These are phyloP conservation scores for Damaliscus lunatus DNA, from an alignment of 2,113 vertebrate species.

Conservation along the genomic window DNA sequence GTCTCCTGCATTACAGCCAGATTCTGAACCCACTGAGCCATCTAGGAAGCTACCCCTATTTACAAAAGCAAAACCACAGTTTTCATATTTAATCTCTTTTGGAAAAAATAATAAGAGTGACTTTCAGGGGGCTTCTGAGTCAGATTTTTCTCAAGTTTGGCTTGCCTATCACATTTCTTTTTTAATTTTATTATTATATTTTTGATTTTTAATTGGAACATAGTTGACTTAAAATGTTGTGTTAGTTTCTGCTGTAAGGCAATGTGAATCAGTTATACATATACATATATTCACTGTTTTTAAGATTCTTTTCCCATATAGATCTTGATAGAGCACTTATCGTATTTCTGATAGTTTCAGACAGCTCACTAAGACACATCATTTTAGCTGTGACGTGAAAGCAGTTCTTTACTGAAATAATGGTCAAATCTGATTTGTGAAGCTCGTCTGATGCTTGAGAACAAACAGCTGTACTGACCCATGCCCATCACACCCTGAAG, in stretches of 20 bases:
- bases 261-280: neutral
- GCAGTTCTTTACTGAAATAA: neutral
- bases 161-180: neutral
- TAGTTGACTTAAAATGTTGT: neutral
- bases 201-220: neutral
- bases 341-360: neutral
- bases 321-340: neutral
- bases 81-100: neutral
- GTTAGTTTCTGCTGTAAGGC: neutral
- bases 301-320: neutral
- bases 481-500: neutral
- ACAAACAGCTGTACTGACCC: neutral
- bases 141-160: neutral
- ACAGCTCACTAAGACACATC: neutral
- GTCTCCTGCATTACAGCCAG: neutral
- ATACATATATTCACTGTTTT: neutral
- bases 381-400: neutral
- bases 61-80: neutral
- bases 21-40: neutral
- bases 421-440: neutral
- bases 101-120: neutral
- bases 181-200: neutral
- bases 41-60: neutral
- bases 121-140: neutral
- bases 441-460: neutral